These are phyloP conservation scores for Xiphophorus maculatus DNA, from an alignment of 2,113 vertebrate species.

Conservation along the genomic window DNA sequence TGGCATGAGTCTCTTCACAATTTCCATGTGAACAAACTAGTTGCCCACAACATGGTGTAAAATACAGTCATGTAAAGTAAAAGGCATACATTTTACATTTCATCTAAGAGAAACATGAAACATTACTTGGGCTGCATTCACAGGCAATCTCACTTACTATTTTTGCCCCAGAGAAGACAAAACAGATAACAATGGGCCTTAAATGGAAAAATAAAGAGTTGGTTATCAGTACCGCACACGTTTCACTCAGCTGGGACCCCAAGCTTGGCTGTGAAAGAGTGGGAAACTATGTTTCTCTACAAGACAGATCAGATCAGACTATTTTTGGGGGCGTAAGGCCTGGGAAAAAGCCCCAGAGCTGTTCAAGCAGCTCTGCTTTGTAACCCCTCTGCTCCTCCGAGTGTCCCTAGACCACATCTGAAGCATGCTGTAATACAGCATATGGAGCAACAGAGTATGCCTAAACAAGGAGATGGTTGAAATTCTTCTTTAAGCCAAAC, in stretches of 20 bases:
- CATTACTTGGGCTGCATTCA: background rate
- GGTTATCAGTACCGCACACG: conserved; percentile 30
- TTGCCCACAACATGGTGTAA: background rate
- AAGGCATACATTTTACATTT: background rate
- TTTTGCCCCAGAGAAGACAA: conserved; percentile 6
- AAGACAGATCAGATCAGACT: conserved; percentile 53
- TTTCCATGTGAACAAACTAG: background rate
- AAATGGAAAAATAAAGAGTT: background rate
- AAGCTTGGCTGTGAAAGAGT: conserved; percentile 37
- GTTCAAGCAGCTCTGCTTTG: conserved; percentile 38
- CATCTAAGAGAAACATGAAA: no score
- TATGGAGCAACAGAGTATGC: conserved; percentile 30
- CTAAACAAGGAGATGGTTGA: conserved; percentile 44
- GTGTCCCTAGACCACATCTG: conserved; percentile 59
- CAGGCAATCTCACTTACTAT: background rate
- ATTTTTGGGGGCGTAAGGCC: conserved; percentile 72
- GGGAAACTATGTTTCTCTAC: conserved; percentile 63
- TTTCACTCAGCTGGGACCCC: conserved; percentile 52
- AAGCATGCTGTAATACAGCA: conserved; percentile 40
- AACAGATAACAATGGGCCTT: background rate
- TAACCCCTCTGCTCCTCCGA: conserved; percentile 58
- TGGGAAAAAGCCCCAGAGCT: conserved; percentile 74
- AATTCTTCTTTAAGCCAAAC: no score
- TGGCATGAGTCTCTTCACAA: background rate
- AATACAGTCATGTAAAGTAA: background rate